Evolutionary conservation across 2,888 invertebrate species (phyloP), one percentile per base, ranked within the genome.

Genomic region (Rambutsinella grinnellia): DNA sequence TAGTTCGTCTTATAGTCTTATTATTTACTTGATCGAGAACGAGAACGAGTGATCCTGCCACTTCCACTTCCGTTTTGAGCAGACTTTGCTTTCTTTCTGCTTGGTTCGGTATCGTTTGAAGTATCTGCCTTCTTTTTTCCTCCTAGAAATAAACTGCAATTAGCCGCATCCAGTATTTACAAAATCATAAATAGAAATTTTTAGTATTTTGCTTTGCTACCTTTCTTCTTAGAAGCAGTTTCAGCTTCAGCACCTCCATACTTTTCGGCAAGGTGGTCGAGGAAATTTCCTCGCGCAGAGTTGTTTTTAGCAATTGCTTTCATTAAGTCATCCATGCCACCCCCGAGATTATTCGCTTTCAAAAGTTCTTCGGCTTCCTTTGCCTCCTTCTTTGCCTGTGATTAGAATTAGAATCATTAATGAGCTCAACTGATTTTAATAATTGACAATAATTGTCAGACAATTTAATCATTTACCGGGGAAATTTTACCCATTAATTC

Each of bases 331-430:
- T 70, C 79, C 23, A 79, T 26, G 2, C 81, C 65, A 23, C 79
- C 63, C n/a, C 69, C 77, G 8, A 65, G n/a, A 10, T 72, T 68
- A 27, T 71, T 75, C 46, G 76, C 80, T n/a, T 76, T 66, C 36
- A 76, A 19, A n/a, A 78, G 49, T 62, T 74, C 72, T 54, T 81
- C 81, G 0, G 83, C 83, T 72, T 83, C 83, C 57, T 71, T 56
- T 10, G 82, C 83, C 60, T 83, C 83, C 57, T 77, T 74, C 46
- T 76, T 60, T 17, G 80, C 80, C 83, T 80, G 36, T 13, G 13
- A n/a, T n/a, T n/a, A n/a, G n/a, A n/a, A n/a, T n/a, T n/a, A n/a
- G n/a, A n/a, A n/a, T n/a, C n/a, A n/a, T n/a, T n/a, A n/a, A n/a
- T n/a, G n/a, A n/a, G n/a, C n/a, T n/a, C n/a, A n/a, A n/a, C n/a